Conservation (phyloP, 2,888 invertebrate species). For the Diadromus collaris region DNA sequence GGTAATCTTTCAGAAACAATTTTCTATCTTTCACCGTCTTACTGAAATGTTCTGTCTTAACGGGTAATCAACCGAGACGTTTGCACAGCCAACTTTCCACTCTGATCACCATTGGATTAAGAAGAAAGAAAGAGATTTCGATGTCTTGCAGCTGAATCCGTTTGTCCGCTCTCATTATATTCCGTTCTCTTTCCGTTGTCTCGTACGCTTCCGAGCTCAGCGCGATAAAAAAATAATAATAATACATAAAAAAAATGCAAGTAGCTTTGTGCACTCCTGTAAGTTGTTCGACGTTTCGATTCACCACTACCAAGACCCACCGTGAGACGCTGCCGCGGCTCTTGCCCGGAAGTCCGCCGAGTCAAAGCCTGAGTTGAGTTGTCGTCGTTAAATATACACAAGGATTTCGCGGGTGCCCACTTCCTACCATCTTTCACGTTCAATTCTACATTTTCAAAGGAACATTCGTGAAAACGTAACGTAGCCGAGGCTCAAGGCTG, state of each 20-base stretch:
- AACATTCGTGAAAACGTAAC: slow-evolving; percentile 39
- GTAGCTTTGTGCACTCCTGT: slow-evolving; percentile 15
- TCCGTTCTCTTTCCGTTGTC: slow-evolving; percentile 23
- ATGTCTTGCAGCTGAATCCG: slow-evolving; percentile 11
- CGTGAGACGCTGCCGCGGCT: slow-evolving; percentile 7
- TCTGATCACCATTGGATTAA: slow-evolving; percentile 9
- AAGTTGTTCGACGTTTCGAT: slow-evolving; percentile 12
- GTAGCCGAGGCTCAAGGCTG: background rate
- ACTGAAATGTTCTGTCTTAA: background rate
- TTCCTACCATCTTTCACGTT: slow-evolving; percentile 43
- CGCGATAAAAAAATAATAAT: background rate
- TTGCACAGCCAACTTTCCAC: slow-evolving; percentile 5
- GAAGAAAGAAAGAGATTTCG: background rate
- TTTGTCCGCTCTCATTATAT: background rate
- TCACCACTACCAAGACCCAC: background rate
- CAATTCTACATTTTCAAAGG: slow-evolving; percentile 56
- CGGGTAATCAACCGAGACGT: background rate
- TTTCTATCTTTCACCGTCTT: slow-evolving; percentile 1
- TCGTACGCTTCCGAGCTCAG: background rate
- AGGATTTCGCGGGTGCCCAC: slow-evolving; percentile 1
- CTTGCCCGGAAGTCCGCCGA: slow-evolving; percentile 2
- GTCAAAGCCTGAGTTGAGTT: slow-evolving; percentile 33
- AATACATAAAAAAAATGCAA: slow-evolving; percentile 2
- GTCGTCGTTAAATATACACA: slow-evolving; percentile 49
- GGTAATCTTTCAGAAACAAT: slow-evolving; percentile 27